Evolutionary conservation across 2,797 vertebrate species (phyloP), one percentile per base, ranked within the genome.

Genomic region (Salarias fasciatus): DNA sequence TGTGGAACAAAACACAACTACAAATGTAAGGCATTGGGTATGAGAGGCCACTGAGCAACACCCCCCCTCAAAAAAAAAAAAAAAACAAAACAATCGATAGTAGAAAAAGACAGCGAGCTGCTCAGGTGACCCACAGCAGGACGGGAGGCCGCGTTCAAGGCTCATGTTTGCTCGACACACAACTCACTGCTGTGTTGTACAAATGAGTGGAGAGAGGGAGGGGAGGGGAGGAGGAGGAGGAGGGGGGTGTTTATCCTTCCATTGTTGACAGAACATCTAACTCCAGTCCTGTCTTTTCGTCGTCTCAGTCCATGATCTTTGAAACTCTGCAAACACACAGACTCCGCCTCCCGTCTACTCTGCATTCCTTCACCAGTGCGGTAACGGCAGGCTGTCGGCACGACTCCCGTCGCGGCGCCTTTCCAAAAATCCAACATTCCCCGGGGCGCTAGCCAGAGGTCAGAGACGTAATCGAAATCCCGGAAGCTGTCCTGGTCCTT

Each of bases 391-490:
- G 84, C 49, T 28, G 28, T 61, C 54, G 18, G 18, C 24, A 24
- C 56, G 43, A 41, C 53, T 2, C 29, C 18, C 33, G 47, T 71
- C 67, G 12, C 11, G 18, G 43, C 10, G 18, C 57, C 49, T 58
- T 70, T 61, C 70, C 45, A 28, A 57, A 59, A 49, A 11, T 24
- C 37, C 18, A 30, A 54, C 64, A 69, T 43, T 48, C 10, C 43
- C 24, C 18, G 18, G 18, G 58, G 6, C 10, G 40, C 78, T 93
- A 95, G 84, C 91, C 91, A 94, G 80, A 92, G 86, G 71, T 94
- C 90, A 0, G 94, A 94, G 63, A 95, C 91, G 10, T 95, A 97
- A 86, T 97, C 95, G 45, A 97, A 97, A 82, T 95, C 94, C 78
- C 70, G 92, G 89, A 97, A 97, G 80, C 83, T 80, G 12, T 93